Conservation (phyloP, 2,797 vertebrate species). For the Premnoplex brunnescens region DNA sequence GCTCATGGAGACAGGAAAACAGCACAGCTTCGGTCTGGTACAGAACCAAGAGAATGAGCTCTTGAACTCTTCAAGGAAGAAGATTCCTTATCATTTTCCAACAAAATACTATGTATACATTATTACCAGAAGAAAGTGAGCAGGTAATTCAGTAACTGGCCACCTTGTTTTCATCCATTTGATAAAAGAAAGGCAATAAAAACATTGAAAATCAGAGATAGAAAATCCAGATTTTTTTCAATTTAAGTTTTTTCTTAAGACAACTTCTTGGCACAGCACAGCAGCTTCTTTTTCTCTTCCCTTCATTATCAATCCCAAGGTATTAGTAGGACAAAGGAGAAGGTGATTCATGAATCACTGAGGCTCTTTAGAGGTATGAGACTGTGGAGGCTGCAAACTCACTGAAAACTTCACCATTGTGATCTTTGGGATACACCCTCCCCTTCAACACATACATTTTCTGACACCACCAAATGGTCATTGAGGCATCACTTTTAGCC, state of each 20-base stretch:
- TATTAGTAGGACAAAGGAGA: not conserved
- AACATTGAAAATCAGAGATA: not conserved
- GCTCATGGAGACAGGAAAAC: not conserved
- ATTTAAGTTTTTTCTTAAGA: not conserved
- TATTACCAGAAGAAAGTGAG: not conserved
- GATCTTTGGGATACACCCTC: not conserved
- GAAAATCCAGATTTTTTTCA: not conserved
- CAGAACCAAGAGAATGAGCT: not conserved
- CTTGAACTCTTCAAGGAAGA: not conserved
- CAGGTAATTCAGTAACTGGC: not conserved
- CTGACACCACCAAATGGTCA: not conserved
- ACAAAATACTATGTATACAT: not conserved
- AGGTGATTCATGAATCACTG: not conserved
- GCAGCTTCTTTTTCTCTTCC: not conserved
- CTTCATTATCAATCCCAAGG: not conserved
- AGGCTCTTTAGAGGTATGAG: not conserved
- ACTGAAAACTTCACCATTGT: not conserved
- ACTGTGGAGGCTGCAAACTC: not conserved
- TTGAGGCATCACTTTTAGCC: not conserved
- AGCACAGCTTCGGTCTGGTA: not conserved
- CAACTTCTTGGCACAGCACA: not conserved
- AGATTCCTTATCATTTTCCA: not conserved
- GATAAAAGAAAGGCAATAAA: not conserved
- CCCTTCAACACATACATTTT: not conserved
- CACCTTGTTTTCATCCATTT: not conserved